Conservation (phyloP, 2,113 vertebrate species). For the Myrmecobius fasciatus region DNA sequence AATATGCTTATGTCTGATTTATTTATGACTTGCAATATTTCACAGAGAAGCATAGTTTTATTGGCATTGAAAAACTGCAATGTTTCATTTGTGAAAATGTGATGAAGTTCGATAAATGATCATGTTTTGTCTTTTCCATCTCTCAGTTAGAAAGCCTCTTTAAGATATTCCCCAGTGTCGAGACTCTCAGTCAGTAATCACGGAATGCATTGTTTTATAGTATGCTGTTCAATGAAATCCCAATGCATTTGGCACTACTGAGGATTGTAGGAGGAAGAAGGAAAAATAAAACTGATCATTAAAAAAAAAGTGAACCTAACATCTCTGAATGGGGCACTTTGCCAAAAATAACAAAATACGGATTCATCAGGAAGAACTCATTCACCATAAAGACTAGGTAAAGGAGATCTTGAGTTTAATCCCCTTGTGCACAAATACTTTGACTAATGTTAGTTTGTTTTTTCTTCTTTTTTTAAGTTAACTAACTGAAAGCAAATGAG, state of each 20-base stretch:
- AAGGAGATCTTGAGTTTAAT: constrained; percentile 32
- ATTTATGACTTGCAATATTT: constrained; percentile 41
- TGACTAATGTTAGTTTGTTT: constrained; percentile 47
- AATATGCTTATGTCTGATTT: constrained; percentile 15
- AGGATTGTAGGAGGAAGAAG: constrained; percentile 41
- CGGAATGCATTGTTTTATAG: constrained; percentile 40
- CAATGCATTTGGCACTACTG: constrained; percentile 28
- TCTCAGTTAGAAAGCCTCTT: constrained; percentile 65
- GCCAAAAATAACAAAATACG: constrained; percentile 47
- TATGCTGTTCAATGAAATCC: constrained; percentile 14
- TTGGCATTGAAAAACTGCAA: constrained; percentile 27
- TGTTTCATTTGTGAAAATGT: constrained; percentile 45
- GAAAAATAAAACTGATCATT: constrained; percentile 58
- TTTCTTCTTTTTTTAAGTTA: constrained; percentile 44
- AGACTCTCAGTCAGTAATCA: constrained; percentile 65
- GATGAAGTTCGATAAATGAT: constrained; percentile 46
- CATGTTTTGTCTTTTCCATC: constrained; percentile 69
- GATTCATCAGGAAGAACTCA: constrained; percentile 19
- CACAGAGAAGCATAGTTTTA: constrained; percentile 29
- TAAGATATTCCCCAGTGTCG: constrained; percentile 9
- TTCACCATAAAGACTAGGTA: constrained; percentile 45
- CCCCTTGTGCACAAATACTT: constrained; percentile 50
- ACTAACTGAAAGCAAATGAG: not conserved
- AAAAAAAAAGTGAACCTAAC: constrained; percentile 50
- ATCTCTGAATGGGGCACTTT: constrained; percentile 53